Evolutionary conservation across 2,888 invertebrate genomes (phyloP), one percentile per base, ranked within the genome.

Genomic region (Dione juno): DNA sequence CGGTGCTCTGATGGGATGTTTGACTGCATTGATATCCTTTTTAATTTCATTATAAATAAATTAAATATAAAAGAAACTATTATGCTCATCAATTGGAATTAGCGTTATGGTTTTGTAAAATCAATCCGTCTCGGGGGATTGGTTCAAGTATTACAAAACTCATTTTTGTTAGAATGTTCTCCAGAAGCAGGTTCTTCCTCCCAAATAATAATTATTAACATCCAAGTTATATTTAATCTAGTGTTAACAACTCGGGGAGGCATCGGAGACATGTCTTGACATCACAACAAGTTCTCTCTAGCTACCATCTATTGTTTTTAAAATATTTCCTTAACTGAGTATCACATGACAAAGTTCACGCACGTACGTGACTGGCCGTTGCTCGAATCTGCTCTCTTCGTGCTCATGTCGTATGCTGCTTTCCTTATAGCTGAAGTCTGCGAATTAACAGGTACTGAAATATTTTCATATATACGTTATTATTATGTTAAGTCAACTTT

Each of bases 321-420:
- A 48, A 58, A 43, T 43, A 37, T 43, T 77, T 87, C 84, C 86
- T 89, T 89, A 87, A 90, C 85, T 13, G 11, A 16, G 7, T 19
- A 71, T 75, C 91, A 96, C 95, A 94, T 98, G 94, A 98, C 99
- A 0, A 99, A 99, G 93, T 99, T 97, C 88, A 99, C 99, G 11
- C 95, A 97, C 81, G 96, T 99, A 19, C 94, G 97, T 73, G 99
- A 99, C 82, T 98, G 98, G 93, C 99, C 99, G 0, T 91, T 99
- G 53, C 92, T 99, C 80, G 99, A 99, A 88, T 98, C 98, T 0
- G 98, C 99, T 0, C 94, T 99, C 53, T 99, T 99, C 91, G 98
- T 99, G 66, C 95, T 99, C 67, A 99, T 99, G 98, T 99, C 99
- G 0, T 99, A 99, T 87, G 97, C 98, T 79, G 98, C 99, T 54